Conservation (phyloP, 2,888 invertebrate species). For the Scaptodrosophila latifasciaeformis region DNA sequence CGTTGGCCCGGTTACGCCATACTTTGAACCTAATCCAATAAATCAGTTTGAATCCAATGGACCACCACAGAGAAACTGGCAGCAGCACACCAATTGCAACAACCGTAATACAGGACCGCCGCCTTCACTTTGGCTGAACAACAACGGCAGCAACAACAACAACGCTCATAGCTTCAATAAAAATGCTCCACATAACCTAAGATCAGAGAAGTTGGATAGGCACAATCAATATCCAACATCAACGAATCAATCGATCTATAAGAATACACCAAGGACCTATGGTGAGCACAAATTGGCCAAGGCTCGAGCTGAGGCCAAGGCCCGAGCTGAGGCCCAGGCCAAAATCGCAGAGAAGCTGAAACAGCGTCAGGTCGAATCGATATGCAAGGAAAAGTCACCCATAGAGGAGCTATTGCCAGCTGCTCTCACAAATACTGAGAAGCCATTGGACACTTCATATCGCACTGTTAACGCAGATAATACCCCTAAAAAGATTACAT, state of each 20-base stretch:
- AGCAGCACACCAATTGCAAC: neutral
- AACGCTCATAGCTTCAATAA: neutral
- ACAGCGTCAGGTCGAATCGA: neutral
- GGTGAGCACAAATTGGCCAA: slow-evolving; percentile 64
- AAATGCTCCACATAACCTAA: neutral
- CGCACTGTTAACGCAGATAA: slow-evolving; percentile 41
- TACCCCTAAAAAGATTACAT: slow-evolving; percentile 47
- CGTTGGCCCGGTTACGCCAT: too few relatives aligned
- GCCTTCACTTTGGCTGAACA: slow-evolving; percentile 19
- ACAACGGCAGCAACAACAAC: slow-evolving; percentile 7
- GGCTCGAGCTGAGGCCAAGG: slow-evolving; percentile 40
- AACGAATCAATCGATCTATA: too few relatives aligned
- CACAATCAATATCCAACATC: neutral
- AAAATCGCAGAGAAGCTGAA: slow-evolving; percentile 3
- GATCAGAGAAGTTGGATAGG: neutral
- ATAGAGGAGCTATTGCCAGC: neutral
- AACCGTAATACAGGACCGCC: neutral
- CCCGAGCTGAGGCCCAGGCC: slow-evolving; percentile 10
- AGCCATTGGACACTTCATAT: slow-evolving; percentile 67
- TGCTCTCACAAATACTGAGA: neutral
- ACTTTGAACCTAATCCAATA: too few relatives aligned
- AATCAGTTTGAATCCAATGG: too few relatives aligned
- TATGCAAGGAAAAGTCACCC: neutral
- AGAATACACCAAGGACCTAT: slow-evolving; percentile 58
- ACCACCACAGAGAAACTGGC: too few relatives aligned